Percentiles rank a stretch among this genome's conserved stretches.
These are phyloP conservation scores for Fopius arisanus DNA, from an alignment of 1,140 invertebrate genomes.

Conservation along the genomic window DNA sequence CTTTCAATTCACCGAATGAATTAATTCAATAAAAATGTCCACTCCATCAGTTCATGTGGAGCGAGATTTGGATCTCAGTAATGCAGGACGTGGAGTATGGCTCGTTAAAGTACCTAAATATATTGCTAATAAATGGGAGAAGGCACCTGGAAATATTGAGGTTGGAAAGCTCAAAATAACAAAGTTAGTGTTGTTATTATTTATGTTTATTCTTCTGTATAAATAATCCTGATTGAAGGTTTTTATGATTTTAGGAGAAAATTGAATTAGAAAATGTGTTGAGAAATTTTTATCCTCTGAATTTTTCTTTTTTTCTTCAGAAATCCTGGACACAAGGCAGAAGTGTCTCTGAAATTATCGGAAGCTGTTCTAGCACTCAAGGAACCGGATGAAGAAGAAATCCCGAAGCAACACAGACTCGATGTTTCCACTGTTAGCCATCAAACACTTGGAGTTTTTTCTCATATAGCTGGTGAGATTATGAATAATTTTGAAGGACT, in stretches of 20 bases:
- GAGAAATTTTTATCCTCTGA: conserved; percentile 7
- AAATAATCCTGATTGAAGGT: too few relatives aligned
- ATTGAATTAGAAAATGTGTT: too few relatives aligned
- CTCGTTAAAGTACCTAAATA: conserved; percentile 97
- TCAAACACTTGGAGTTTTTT: conserved; percentile 90
- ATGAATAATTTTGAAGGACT: background rate
- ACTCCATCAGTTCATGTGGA: conserved; percentile 67
- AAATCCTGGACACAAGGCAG: conserved; percentile 72
- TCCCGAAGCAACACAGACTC: conserved; percentile 89
- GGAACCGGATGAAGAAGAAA: conserved; percentile 74
- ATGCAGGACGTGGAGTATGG: conserved; percentile 90
- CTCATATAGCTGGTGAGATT: conserved; percentile 74
- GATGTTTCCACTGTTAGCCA: conserved; percentile 87
- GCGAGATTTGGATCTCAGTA: conserved; percentile 85
- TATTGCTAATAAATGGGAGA: conserved; percentile 90
- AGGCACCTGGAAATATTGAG: conserved; percentile 77
- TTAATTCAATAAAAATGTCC: conserved; percentile 40
- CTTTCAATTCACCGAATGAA: too few relatives aligned
- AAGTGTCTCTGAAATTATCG: conserved; percentile 75
- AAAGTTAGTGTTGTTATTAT: conserved; percentile 65
- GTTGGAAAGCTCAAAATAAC: conserved; percentile 82
- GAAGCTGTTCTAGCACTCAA: conserved; percentile 77
- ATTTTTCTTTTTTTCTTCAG: conserved; percentile 44
- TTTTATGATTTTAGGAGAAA: too few relatives aligned
- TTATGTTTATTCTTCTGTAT: too few relatives aligned